Conservation (phyloP, 2,888 invertebrate genomes). For the Dasysyrphus albostriatus region DNA sequence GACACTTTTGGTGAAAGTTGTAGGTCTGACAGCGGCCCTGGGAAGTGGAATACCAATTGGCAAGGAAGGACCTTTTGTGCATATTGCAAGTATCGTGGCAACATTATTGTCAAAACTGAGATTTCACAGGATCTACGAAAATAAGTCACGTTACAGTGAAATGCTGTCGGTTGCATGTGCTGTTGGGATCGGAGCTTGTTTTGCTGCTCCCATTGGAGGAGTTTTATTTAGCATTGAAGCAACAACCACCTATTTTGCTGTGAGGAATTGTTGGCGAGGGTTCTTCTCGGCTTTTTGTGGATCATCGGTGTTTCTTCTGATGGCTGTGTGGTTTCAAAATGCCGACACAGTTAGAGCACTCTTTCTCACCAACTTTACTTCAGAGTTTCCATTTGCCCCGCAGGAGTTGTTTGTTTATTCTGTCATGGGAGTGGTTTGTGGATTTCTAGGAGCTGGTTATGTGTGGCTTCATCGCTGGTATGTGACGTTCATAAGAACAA, state of each 20-base stretch:
- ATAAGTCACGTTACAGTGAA: slow-evolving; percentile 96
- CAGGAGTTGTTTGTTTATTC: slow-evolving; percentile 97
- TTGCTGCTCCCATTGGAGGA: slow-evolving; percentile 98
- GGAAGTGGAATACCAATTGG: slow-evolving; percentile 98
- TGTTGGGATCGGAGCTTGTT: slow-evolving; percentile 96
- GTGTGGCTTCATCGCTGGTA: slow-evolving; percentile 96
- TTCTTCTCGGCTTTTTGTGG: slow-evolving; percentile 99
- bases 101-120: slow-evolving; percentile 95
- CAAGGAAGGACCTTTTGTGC: slow-evolving; percentile 99
- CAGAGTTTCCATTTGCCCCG: slow-evolving; percentile 98
- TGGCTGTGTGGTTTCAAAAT: slow-evolving; percentile 97
- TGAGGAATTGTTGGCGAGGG: slow-evolving; percentile 98
- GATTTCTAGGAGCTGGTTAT: slow-evolving; percentile 95
- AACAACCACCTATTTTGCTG: slow-evolving; percentile 99
- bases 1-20: slow-evolving; percentile 96
- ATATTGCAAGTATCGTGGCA: slow-evolving; percentile 98
- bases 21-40: slow-evolving; percentile 96
- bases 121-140: slow-evolving; percentile 97
- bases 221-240: slow-evolving; percentile 99
- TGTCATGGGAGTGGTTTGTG: slow-evolving; percentile 94
- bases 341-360: slow-evolving; percentile 97
- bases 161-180: slow-evolving; percentile 99
- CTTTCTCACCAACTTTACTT: slow-evolving; percentile 95
- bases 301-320: slow-evolving; percentile 95
- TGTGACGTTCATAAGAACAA: slow-evolving; percentile 96